Base-by-base conservation (phyloP, 2,113 vertebrate genomes). In the Hypocryptadius cinnamomeus region DNA sequence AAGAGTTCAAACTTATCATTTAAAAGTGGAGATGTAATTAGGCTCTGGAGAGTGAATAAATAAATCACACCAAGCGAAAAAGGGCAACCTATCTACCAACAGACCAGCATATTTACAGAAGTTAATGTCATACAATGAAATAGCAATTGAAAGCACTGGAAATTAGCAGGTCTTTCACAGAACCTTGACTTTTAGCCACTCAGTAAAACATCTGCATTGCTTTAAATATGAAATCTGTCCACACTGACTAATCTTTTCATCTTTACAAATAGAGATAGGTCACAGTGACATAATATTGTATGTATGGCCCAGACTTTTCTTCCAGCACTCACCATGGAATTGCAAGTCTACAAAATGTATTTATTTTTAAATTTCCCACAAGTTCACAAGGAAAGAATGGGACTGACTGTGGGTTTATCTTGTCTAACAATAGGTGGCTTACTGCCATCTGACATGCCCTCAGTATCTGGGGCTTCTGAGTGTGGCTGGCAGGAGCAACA, bases 31-130 rank as follows among this genome's bases (percentile, higher is more conserved):
- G 78, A 93, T 95, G 90, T 65, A 89, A 97, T 97, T 94, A 96
- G 94, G 56, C 85, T 78, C 87, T 82, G 28, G 66, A 93, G 93
- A 95, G 51, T 87, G 95, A 94, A 95, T 92, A 96, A 97, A 97
- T 97, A 94, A 96, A 96, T 97, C 95, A 94, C 63, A 82, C 69
- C 68, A 94, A 74, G 68, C 4, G 19, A 92, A 85, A 96, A 96
- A 94, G 42, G 78, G 48, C 56, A 96, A 93, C 78, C 68, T 73
- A 68, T 44, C 89, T 95, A 93, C 71, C 33, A 53, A 84, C 23
- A 76, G 87, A 83, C 31, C 13, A 24, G 61, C 64, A 83, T 40
- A 87, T 88, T 95, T 93, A 94, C 24, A 35, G 69, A 94, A 94
- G 81, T 71, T 92, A 90, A 95, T 87, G 57, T 35, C 28, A 15